Evolutionary conservation across 2,113 vertebrate genomes (phyloP), one percentile per base, ranked within the genome.

Genomic region (Phylloscopus whistleri): DNA sequence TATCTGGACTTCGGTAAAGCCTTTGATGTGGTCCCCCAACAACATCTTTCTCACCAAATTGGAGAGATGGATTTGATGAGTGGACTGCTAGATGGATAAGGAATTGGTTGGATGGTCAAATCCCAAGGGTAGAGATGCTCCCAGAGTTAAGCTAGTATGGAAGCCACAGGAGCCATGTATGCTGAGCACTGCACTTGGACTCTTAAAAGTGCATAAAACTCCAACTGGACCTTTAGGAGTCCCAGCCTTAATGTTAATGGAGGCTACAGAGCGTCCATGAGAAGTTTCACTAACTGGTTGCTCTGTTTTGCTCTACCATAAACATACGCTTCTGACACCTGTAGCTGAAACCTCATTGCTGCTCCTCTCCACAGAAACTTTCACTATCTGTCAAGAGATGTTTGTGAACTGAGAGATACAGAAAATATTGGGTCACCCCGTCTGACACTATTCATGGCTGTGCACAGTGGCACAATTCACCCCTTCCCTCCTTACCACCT

Each of bases 31-130:
- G 17, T 76, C 11, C 27, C 28, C 23, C 11, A 21, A 44, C 37
- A 86, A 44, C 31, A 60, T 68, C 46, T 15, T 52, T 52, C 37
- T 33, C 31, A 33, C 39, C 12, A 16, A 26, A 60, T 0, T 37
- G 18, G 63, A 60, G 46, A 4, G 14, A 69, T 44, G 11, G 33
- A 52, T 68, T 69, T 22, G 19, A 37, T 27, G 28, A 52, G 2
- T 19, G 18, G 17, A 44, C 27, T 60, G 33, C 23, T 6, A 59
- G 18, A 77, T 44, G 46, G 55, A 21, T 46, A 68, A 69, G 46
- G 27, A 87, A 44, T 8, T 52, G 27, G 12, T 16, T 53, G 19
- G 55, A 69, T 0, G 0, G 27, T 23, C 28, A 69, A 23, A 46
- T 46, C 33, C 55, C 2, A 2, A 46, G 15, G 19, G 15, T 6